Percentiles rank a stretch among this genome's conserved stretches.
phyloP scores from a whole-genome alignment of 1,140 invertebrate species.

The Tetramorium simillimum region DNA sequence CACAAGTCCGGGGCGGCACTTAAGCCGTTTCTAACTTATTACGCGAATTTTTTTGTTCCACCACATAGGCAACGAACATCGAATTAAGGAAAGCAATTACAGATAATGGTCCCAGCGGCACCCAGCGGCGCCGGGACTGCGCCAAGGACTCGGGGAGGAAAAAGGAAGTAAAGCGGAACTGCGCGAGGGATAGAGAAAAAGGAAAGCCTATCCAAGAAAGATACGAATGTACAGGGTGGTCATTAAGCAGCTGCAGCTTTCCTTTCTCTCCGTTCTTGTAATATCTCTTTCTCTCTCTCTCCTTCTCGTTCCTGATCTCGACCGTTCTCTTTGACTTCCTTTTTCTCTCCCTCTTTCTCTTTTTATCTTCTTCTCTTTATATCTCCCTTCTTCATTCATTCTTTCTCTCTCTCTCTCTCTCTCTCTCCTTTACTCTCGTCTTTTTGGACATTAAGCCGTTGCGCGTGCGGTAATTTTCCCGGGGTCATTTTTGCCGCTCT shows the following conservation, averaged over 20 bases:
- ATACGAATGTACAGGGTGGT: slow-evolving; percentile 75
- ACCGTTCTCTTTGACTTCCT: background rate
- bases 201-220: slow-evolving; percentile 62
- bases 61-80: slow-evolving; percentile 68
- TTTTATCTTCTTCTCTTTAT: background rate
- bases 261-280: background rate
- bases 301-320: slow-evolving; percentile 36
- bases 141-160: slow-evolving; percentile 16
- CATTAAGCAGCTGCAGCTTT: slow-evolving; percentile 68
- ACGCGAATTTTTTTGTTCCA: slow-evolving; percentile 53
- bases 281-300: slow-evolving; percentile 26
- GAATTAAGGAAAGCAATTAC: slow-evolving; percentile 77
- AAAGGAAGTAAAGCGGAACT: slow-evolving; percentile 56
- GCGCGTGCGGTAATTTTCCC: slow-evolving; percentile 76
- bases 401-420: slow-evolving; percentile 1
- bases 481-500: slow-evolving; percentile 74
- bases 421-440: slow-evolving; percentile 55
- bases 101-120: slow-evolving; percentile 72
- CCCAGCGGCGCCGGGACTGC: slow-evolving; percentile 46
- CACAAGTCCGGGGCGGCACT: background rate
- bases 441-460: slow-evolving; percentile 76
- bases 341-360: slow-evolving; percentile 1
- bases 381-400: background rate
- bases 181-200: slow-evolving; percentile 57
- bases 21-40: slow-evolving; percentile 58